phyloP scores from a whole-genome alignment of 2,797 vertebrate genomes.

The Micrastur ruficollis region DNA sequence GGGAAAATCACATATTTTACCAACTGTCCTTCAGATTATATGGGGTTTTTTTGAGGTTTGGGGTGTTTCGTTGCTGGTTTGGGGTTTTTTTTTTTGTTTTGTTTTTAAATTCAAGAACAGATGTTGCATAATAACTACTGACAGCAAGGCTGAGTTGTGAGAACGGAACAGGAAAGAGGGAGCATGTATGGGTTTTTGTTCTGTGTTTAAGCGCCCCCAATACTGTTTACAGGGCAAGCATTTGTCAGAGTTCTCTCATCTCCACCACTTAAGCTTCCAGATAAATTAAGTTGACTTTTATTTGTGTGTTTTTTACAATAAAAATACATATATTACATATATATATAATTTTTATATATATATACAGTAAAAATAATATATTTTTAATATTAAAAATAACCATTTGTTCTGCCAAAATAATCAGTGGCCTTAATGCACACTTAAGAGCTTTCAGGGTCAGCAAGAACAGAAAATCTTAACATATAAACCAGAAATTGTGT shows the following conservation, averaged over 20 bases:
- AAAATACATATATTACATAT: too few relatives aligned
- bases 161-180: background rate
- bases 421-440: background rate
- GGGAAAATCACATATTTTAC: background rate
- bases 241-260: background rate
- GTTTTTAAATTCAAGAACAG: background rate
- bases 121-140: background rate
- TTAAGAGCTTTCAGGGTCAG: background rate
- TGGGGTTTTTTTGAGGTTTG: fast-evolving
- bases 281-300: background rate
- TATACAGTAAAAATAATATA: too few relatives aligned
- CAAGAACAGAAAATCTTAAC: background rate
- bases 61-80: background rate
- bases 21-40: background rate
- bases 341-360: too few relatives aligned
- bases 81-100: background rate
- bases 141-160: slow-evolving; percentile 13
- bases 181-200: background rate
- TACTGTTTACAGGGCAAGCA: background rate
- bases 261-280: background rate
- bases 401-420: background rate
- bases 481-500: background rate
- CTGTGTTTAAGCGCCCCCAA: background rate
- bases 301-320: background rate
- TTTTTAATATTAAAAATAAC: too few relatives aligned